Conservation (phyloP, 2,888 invertebrate species). For the Netelia fuscicornis region DNA sequence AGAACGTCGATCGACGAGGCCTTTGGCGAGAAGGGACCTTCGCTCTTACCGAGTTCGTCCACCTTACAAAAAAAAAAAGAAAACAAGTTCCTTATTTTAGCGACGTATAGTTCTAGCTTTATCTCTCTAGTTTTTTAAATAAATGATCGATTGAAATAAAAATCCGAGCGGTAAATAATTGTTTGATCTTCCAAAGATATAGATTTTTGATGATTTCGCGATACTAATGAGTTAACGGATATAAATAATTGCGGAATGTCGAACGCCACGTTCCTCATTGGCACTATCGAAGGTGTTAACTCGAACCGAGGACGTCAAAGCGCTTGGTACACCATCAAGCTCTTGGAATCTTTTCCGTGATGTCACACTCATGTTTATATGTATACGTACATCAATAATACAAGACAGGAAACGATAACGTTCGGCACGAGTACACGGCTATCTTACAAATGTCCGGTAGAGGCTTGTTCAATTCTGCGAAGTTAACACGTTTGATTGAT, state of each 20-base stretch:
- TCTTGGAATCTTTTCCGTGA: conserved; percentile 63
- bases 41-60: conserved; percentile 32
- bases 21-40: background rate
- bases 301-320: conserved; percentile 19
- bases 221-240: background rate
- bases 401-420: conserved; percentile 41
- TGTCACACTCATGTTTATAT: conserved; percentile 47
- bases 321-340: conserved; percentile 41
- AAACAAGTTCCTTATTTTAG: background rate
- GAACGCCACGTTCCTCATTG: conserved; percentile 32
- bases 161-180: background rate
- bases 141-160: background rate
- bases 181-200: background rate
- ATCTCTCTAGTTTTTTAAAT: background rate
- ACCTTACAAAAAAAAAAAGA: conserved; percentile 37
- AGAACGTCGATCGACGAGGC: background rate
- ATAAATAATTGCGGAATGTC: conserved; percentile 25
- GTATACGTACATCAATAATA: conserved; percentile 7
- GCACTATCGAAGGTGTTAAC: conserved; percentile 48
- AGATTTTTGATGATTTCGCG: background rate
- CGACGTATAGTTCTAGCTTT: background rate
- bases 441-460: conserved; percentile 13
- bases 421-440: conserved; percentile 2
- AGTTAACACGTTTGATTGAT: no score
- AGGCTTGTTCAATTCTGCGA: conserved; percentile 11